phyloP scores from a whole-genome alignment of 1,140 invertebrate genomes.

The Glomeris maerens region DNA sequence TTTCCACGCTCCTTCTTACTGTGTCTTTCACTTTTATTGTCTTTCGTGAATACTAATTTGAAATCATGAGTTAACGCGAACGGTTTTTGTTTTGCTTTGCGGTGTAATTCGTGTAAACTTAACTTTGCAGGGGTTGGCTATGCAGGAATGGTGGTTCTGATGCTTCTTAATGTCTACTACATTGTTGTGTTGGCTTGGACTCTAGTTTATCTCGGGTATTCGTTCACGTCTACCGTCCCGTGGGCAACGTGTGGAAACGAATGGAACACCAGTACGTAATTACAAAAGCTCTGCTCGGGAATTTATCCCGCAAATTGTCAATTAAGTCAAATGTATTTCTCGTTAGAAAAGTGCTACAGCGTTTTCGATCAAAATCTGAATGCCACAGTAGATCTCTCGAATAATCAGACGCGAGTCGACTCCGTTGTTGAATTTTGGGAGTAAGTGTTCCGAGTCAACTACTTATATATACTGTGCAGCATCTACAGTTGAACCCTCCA shows the following conservation, averaged over 20 bases:
- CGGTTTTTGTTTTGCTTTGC: too few species aligned
- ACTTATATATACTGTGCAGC: too few species aligned
- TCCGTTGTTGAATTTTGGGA: conserved; percentile 97
- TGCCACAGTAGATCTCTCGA: too few species aligned
- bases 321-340: too few species aligned
- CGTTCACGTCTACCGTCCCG: conserved; percentile 70
- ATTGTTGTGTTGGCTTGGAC: conserved; percentile 98
- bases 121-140: conserved; percentile 76
- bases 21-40: too few species aligned
- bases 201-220: conserved; percentile 92
- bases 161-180: conserved; percentile 98
- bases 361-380: too few species aligned
- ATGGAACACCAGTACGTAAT: conserved; percentile 75
- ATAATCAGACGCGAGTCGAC: too few species aligned
- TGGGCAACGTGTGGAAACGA: conserved; percentile 90
- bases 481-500: too few species aligned
- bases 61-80: neutral
- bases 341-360: conserved; percentile 21
- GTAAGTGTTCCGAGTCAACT: conserved; percentile 45
- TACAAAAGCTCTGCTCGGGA: conserved; percentile 70
- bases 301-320: too few species aligned
- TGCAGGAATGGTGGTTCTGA: conserved; percentile 94
- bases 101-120: conserved; percentile 10
- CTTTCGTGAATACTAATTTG: neutral
- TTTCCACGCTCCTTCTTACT: too few species aligned